These are phyloP conservation scores for Brachionus sp. DNA, from an alignment of 1,140 invertebrate species.

Conservation along the genomic window DNA sequence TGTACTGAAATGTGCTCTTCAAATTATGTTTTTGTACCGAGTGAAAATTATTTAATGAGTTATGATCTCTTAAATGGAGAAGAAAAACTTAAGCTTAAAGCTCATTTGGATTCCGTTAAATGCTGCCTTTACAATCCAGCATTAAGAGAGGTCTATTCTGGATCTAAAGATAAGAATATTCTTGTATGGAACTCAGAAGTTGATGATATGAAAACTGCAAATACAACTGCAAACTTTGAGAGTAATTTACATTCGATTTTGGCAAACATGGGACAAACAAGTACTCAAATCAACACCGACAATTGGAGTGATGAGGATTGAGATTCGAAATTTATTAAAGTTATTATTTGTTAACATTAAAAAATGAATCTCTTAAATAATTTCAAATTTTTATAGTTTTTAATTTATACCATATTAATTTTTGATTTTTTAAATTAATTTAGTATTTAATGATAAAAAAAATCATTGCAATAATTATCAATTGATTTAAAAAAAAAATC, in stretches of 20 bases:
- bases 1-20: slow-evolving; percentile 51
- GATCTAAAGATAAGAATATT: slow-evolving; percentile 61
- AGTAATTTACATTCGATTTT: neutral
- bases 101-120: slow-evolving; percentile 62
- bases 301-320: slow-evolving; percentile 20
- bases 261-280: slow-evolving; percentile 6
- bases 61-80: slow-evolving; percentile 57
- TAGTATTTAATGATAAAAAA: too few species aligned
- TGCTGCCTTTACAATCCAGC: slow-evolving; percentile 58
- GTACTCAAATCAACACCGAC: neutral
- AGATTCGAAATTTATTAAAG: neutral
- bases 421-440: neutral
- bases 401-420: neutral
- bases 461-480: too few species aligned
- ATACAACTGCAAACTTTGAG: neutral
- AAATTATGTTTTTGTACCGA: slow-evolving; percentile 60
- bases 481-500: too few species aligned
- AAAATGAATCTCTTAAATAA: neutral
- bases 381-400: neutral
- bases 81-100: slow-evolving; percentile 55
- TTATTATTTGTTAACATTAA: neutral
- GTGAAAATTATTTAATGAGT: slow-evolving; percentile 51
- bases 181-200: slow-evolving; percentile 57
- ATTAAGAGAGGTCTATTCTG: slow-evolving; percentile 60
- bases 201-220: neutral